phyloP scores from a whole-genome alignment of 2,888 invertebrate species.

The Allolobophora icterica region DNA sequence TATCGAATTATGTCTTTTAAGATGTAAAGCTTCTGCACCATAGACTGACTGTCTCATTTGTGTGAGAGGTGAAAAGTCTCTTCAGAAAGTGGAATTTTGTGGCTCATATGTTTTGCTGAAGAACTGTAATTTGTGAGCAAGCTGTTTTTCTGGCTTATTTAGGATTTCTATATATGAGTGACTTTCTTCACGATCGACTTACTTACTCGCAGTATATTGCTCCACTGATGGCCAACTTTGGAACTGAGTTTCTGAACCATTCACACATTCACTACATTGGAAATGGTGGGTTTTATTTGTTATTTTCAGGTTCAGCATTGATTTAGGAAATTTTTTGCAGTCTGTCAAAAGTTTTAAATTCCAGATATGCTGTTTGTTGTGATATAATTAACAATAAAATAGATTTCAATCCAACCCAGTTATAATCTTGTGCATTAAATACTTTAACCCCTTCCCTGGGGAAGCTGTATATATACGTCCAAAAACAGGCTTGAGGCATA shows the following conservation, averaged over 20 bases:
- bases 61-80: not conserved
- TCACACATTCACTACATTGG: slow-evolving; percentile 17
- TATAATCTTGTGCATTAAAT: no score
- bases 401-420: not conserved
- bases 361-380: not conserved
- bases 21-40: not conserved
- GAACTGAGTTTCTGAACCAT: slow-evolving; percentile 13
- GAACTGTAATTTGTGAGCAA: not conserved
- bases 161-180: slow-evolving; percentile 27
- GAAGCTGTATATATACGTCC: no score
- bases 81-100: not conserved
- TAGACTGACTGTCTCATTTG: not conserved
- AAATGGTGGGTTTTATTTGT: not conserved
- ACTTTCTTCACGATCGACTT: slow-evolving; percentile 26
- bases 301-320: not conserved
- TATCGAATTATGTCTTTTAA: not conserved
- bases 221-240: slow-evolving; percentile 21
- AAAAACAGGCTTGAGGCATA: no score
- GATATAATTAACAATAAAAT: not conserved
- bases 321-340: not conserved
- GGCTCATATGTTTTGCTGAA: not conserved
- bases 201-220: slow-evolving; percentile 29
- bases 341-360: not conserved
- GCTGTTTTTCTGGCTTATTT: not conserved
- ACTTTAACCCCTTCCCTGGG: no score